Conservation (phyloP, 2,888 invertebrate genomes). For the Mesorhabditis belari region DNA sequence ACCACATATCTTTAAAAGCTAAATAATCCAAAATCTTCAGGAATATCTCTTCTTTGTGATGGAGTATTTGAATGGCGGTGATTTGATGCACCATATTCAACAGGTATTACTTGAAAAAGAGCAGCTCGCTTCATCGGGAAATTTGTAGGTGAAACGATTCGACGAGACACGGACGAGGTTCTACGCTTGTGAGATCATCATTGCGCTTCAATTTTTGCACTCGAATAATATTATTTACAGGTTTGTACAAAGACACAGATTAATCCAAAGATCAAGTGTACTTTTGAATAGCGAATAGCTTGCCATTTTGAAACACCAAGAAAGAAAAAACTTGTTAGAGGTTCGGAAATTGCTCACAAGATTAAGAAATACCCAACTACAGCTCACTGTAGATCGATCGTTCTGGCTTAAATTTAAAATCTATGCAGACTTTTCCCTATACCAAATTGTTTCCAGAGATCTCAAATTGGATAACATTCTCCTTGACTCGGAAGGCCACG, state of each 20-base stretch:
- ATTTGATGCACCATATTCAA: constrained; percentile 99
- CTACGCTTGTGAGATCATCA: constrained; percentile 93
- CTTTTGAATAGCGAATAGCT: neutral
- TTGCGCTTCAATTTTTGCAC: constrained; percentile 90
- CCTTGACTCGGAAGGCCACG: constrained; percentile 85
- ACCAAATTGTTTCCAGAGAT: constrained; percentile 65
- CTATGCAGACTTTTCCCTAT: neutral
- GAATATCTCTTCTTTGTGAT: constrained; percentile 98
- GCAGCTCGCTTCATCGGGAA: neutral
- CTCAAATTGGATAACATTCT: constrained; percentile 90
- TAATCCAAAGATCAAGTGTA: neutral
- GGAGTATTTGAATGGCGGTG: constrained; percentile 98
- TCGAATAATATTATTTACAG: constrained; percentile 93
- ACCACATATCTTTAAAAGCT: too few species aligned
- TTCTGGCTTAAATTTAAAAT: neutral
- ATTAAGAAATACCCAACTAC: too few species aligned
- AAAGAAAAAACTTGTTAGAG: neutral
- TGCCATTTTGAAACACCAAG: too few species aligned
- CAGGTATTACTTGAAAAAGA: constrained; percentile 71
- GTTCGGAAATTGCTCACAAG: too few species aligned
- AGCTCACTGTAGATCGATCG: neutral
- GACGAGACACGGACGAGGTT: constrained; percentile 81
- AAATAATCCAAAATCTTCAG: constrained; percentile 81
- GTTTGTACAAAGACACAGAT: constrained; percentile 57
- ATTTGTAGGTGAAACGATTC: constrained; percentile 64